These are phyloP conservation scores for Taeniopygia guttata DNA, from an alignment of 2,797 vertebrate genomes.

Conservation along the genomic window DNA sequence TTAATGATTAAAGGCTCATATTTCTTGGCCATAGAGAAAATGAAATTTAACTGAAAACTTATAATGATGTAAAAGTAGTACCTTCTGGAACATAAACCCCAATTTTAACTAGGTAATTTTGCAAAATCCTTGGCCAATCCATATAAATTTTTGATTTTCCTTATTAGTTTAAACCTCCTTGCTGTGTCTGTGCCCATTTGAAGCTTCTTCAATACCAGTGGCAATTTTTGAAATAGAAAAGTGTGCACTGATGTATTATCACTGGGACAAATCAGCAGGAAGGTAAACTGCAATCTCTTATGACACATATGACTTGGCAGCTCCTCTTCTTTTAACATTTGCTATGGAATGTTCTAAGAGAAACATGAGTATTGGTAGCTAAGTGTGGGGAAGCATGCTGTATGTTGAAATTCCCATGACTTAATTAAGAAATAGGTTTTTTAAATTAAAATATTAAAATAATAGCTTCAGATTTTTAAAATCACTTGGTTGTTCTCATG, in stretches of 20 bases:
- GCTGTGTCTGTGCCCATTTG: background rate
- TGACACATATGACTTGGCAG: background rate
- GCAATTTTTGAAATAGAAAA: conserved; percentile 26
- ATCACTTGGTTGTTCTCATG: background rate
- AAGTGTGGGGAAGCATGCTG: background rate
- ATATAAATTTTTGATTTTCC: conserved; percentile 2
- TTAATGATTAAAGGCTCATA: conserved; percentile 17
- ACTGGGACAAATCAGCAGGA: background rate
- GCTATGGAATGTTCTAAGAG: background rate
- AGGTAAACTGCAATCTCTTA: background rate
- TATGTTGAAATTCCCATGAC: background rate
- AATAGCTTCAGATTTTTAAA: background rate
- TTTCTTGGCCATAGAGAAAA: conserved; percentile 36
- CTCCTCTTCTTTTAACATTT: background rate
- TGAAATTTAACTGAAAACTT: conserved; percentile 33
- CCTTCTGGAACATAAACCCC: conserved; percentile 15
- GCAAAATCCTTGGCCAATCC: background rate
- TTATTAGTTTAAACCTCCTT: background rate
- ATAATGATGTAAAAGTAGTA: background rate
- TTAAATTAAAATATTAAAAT: background rate
- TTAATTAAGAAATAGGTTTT: background rate
- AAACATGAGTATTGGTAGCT: background rate
- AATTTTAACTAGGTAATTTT: conserved; percentile 11
- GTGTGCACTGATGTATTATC: background rate
- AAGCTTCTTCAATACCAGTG: background rate